These are phyloP conservation scores for Peribatodes rhomboidaria DNA, from an alignment of 2,888 invertebrate genomes.

Conservation along the genomic window DNA sequence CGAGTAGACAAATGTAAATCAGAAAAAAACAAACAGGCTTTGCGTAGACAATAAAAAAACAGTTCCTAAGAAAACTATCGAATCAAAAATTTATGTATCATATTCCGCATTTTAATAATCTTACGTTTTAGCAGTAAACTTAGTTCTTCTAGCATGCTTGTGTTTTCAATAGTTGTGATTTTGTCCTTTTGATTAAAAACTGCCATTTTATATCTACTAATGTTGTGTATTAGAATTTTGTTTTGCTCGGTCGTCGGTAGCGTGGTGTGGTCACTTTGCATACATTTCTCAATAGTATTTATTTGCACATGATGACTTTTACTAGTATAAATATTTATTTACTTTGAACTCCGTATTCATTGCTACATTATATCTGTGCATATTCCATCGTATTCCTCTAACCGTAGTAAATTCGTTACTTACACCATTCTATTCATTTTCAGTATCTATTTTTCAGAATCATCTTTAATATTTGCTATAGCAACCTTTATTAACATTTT, in stretches of 20 bases:
- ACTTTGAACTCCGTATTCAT: not conserved
- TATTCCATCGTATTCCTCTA: not conserved
- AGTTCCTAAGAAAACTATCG: not conserved
- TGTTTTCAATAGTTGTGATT: constrained; percentile 54
- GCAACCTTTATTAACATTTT: not conserved
- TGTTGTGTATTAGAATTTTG: constrained; percentile 33
- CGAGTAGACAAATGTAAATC: not conserved
- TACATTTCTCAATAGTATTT: constrained; percentile 20
- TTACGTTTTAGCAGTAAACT: constrained; percentile 28
- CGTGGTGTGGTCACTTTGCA: constrained; percentile 13
- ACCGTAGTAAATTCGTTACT: not conserved
- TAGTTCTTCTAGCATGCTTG: constrained; percentile 53
- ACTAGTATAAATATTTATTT: not conserved
- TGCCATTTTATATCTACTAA: constrained; percentile 57
- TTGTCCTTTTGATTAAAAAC: constrained; percentile 43
- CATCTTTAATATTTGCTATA: not conserved
- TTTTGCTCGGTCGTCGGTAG: constrained; percentile 48
- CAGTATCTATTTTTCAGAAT: not conserved
- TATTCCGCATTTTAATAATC: constrained; percentile 23
- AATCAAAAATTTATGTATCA: constrained; percentile 4
- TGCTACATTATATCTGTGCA: not conserved
- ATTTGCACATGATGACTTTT: not conserved
- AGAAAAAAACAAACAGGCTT: not conserved
- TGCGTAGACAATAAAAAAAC: not conserved
- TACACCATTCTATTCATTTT: not conserved